These are phyloP conservation scores for Thaumetopoea pityocampa DNA, from an alignment of 1,140 invertebrate genomes.

Conservation along the genomic window DNA sequence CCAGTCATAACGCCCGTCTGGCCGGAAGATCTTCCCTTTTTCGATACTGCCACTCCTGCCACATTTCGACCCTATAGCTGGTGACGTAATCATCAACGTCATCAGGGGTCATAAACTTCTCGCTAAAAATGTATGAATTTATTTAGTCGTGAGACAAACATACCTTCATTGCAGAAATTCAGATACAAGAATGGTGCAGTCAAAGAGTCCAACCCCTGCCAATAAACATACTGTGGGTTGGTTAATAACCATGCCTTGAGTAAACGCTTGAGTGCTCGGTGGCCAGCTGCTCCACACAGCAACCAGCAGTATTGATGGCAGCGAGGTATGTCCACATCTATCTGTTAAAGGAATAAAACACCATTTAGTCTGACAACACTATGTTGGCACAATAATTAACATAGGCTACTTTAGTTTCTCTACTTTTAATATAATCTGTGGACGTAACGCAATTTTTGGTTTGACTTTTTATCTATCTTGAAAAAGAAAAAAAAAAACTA, in stretches of 20 bases:
- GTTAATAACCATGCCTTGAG: conserved; percentile 97
- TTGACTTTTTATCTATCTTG: not conserved
- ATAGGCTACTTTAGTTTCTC: no score
- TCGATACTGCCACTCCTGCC: no score
- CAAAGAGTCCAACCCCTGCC: conserved; percentile 99
- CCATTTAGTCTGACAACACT: no score
- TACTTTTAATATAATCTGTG: no score
- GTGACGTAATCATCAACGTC: no score
- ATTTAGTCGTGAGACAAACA: no score
- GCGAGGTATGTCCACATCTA: conserved; percentile 98
- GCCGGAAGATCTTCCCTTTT: no score
- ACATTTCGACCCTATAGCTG: no score
- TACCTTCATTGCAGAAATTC: conserved; percentile 98
- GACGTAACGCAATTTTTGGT: no score
- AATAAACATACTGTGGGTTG: conserved; percentile 98
- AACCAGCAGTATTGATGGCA: conserved; percentile 99
- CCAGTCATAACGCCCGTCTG: no score
- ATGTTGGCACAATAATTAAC: not conserved
- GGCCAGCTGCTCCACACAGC: conserved; percentile 93
- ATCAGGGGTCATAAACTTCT: no score
- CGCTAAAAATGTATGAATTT: no score
- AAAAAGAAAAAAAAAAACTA: not conserved
- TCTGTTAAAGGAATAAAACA: conserved; percentile 77
- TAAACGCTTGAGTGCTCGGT: conserved; percentile 93
- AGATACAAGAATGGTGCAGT: conserved; percentile 97